Conservation (phyloP, 2,888 invertebrate species). For the Zhuqinia jingwanae region DNA sequence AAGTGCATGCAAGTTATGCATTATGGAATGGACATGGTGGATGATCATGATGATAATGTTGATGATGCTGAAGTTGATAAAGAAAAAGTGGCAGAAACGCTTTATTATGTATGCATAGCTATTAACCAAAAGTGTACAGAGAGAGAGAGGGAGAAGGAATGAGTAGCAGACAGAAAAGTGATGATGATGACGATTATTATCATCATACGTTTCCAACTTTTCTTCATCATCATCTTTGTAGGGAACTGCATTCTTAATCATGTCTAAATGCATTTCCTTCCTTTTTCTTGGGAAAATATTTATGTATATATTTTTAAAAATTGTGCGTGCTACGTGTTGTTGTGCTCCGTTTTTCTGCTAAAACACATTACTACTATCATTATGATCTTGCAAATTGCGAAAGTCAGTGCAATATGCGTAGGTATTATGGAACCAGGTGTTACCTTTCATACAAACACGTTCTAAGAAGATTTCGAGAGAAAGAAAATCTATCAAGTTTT, state of each 20-base stretch:
- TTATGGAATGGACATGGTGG: neutral
- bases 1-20: constrained; percentile 9
- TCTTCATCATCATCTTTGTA: constrained; percentile 34
- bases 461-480: too few species aligned
- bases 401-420: too few species aligned
- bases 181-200: constrained; percentile 57
- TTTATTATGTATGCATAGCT: constrained; percentile 11
- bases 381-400: too few species aligned
- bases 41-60: constrained; percentile 35
- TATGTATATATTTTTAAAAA: too few species aligned
- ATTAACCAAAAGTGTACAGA: constrained; percentile 7
- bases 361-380: too few species aligned
- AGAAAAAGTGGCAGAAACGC: constrained; percentile 31
- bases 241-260: neutral
- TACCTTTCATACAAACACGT: too few species aligned
- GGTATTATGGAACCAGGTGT: too few species aligned
- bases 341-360: too few species aligned
- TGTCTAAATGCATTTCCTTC: constrained; percentile 29
- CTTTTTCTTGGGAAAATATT: neutral
- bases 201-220: constrained; percentile 67
- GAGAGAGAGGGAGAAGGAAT: constrained; percentile 9
- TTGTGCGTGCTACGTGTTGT: too few species aligned
- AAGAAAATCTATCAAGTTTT: too few species aligned
- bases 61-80: constrained; percentile 28
- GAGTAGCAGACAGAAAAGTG: neutral